phyloP scores from a whole-genome alignment of 2,888 invertebrate species.

The Strigamia maritima region DNA sequence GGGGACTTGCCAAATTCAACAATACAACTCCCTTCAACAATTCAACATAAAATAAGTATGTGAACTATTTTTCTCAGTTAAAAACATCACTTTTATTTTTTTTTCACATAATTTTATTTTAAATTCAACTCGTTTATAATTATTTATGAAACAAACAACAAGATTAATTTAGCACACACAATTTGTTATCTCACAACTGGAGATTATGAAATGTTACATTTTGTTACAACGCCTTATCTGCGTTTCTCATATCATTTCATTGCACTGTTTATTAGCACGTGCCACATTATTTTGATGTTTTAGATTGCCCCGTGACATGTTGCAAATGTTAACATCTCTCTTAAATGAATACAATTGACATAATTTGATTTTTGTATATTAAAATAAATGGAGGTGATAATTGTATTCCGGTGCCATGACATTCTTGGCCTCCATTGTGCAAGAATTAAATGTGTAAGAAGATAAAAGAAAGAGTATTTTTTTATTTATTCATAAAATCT shows the following conservation, averaged over 20 bases:
- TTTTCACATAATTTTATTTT: background rate
- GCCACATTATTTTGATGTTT: background rate
- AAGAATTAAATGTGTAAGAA: background rate
- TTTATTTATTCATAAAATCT: background rate
- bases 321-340: background rate
- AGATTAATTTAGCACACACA: too few species aligned
- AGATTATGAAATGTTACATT: too few species aligned
- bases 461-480: background rate
- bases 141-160: too few species aligned
- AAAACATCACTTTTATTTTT: background rate
- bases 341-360: background rate
- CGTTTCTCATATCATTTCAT: background rate
- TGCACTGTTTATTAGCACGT: background rate
- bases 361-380: background rate
- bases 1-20: background rate
- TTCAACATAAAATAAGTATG: slow-evolving; percentile 2
- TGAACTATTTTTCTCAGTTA: background rate
- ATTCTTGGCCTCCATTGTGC: background rate
- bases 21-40: background rate
- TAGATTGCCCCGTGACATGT: background rate
- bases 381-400: background rate
- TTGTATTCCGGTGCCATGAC: background rate
- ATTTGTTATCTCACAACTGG: too few species aligned
- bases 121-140: background rate
- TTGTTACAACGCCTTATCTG: too few species aligned